Evolutionary conservation across 2,888 invertebrate genomes (phyloP), one percentile per base, ranked within the genome.

Genomic region (Tenthredo amoena): DNA sequence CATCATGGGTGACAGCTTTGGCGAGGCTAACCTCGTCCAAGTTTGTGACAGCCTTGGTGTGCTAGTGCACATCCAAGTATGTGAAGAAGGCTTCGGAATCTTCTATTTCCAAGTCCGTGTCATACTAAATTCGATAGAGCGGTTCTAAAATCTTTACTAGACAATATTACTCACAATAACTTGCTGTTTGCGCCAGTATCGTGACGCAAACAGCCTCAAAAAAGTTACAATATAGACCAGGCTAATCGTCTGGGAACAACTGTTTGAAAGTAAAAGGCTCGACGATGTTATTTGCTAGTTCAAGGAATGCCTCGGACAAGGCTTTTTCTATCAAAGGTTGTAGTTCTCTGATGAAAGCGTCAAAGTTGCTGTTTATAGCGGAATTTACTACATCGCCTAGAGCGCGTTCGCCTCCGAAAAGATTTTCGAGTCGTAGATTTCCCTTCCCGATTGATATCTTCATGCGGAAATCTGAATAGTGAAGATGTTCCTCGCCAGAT

Each of bases 281-380:
- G 1, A 95, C 94, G 55, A 96, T 94, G 86, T 94, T 95, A 89
- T 96, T 96, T 5, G 95, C 94, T 7, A 95, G 93, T 0, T 95
- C 94, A 77, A 95, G 90, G 18, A 96, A 93, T 0, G 95, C 91
- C 4, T 93, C 93, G 0, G 95, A 92, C 0, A 95, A 94, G 0
- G 95, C 95, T 86, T 91, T 94, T 90, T 96, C 95, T 1, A 96
- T 91, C 84, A 95, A 93, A 0, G 96, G 96, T 88, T 95, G 94
- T 18, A 95, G 93, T 0, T 95, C 94, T 47, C 92, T 93, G 10
- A 95, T 90, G 89, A 96, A 95, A 62, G 95, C 95, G 0, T 94
- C 94, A 87, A 95, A 94, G 90, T 96, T 96, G 88, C 95, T 94
- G 89, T 96, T 95, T 76, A 96, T 95, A 0, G 95, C 95, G 68